Conservation (phyloP, 1,140 invertebrate genomes). For the Brachionus asplanchnoidis region DNA sequence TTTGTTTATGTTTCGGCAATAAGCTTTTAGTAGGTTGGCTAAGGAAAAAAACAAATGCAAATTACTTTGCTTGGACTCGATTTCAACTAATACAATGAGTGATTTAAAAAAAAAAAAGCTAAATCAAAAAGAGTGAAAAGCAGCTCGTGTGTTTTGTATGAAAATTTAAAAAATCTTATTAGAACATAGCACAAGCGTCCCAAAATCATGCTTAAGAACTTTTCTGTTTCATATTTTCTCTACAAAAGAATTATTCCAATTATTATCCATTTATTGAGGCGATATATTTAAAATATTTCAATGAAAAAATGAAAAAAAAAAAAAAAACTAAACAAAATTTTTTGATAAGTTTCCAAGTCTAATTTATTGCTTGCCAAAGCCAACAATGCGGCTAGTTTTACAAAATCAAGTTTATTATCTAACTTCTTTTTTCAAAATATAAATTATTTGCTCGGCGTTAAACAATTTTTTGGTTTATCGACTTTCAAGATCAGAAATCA, state of each 20-base stretch:
- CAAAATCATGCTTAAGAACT: neutral
- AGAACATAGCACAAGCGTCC: neutral
- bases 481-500: slow-evolving; percentile 1
- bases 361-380: neutral
- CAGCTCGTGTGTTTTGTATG: neutral
- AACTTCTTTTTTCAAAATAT: neutral
- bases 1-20: neutral
- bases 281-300: slow-evolving; percentile 5
- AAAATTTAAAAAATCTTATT: slow-evolving; percentile 31
- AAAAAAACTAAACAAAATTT: neutral
- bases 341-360: neutral
- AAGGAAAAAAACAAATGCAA: neutral
- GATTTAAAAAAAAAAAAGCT: neutral
- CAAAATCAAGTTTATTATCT: neutral
- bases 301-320: neutral
- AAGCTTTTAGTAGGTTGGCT: neutral
- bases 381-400: neutral
- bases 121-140: neutral
- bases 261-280: slow-evolving; percentile 35
- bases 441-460: neutral
- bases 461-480: neutral
- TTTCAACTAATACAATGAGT: neutral
- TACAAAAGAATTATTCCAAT: slow-evolving; percentile 15
- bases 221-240: neutral
- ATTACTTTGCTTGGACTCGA: neutral